These are phyloP conservation scores for Cottoperca gobio DNA, from an alignment of 2,797 vertebrate genomes.

Conservation along the genomic window DNA sequence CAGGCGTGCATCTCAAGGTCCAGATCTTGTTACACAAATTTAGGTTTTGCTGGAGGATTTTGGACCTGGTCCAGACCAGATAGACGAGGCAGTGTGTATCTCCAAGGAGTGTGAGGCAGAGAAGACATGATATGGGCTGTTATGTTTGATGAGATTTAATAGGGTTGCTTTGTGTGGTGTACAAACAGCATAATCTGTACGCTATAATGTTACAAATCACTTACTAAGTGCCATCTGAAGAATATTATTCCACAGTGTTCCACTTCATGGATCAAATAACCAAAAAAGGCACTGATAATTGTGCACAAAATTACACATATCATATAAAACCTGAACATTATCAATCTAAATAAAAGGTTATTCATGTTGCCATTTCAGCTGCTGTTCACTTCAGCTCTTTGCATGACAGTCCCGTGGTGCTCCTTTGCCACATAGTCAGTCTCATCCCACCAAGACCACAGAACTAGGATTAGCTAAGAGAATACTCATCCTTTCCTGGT, in stretches of 20 bases:
- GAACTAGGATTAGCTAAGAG: slow-evolving; percentile 73
- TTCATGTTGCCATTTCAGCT: slow-evolving; percentile 38
- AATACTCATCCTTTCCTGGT: slow-evolving; percentile 81
- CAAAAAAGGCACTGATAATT: slow-evolving; percentile 30
- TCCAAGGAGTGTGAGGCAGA: slow-evolving; percentile 66
- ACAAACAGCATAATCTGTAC: slow-evolving; percentile 73
- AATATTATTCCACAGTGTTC: slow-evolving; percentile 51
- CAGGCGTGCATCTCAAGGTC: slow-evolving; percentile 82
- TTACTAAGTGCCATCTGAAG: slow-evolving; percentile 63
- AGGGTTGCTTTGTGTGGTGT: slow-evolving; percentile 67
- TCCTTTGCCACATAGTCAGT: slow-evolving; percentile 47
- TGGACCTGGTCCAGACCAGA: slow-evolving; percentile 82
- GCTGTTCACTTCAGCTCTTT: slow-evolving; percentile 42
- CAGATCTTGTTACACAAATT: slow-evolving; percentile 87
- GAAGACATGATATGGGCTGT: slow-evolving; percentile 81
- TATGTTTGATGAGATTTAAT: slow-evolving; percentile 81
- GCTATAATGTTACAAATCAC: slow-evolving; percentile 77
- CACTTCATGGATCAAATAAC: slow-evolving; percentile 53
- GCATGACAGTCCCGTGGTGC: slow-evolving; percentile 24
- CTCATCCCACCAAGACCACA: slow-evolving; percentile 66
- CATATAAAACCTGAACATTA: slow-evolving; percentile 27
- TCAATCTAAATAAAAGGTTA: slow-evolving; percentile 38
- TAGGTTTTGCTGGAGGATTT: slow-evolving; percentile 80
- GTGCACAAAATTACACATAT: slow-evolving; percentile 31
- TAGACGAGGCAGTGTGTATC: slow-evolving; percentile 71